Base-by-base conservation (phyloP, 2,888 invertebrate species). In the Tipula vernalis region DNA sequence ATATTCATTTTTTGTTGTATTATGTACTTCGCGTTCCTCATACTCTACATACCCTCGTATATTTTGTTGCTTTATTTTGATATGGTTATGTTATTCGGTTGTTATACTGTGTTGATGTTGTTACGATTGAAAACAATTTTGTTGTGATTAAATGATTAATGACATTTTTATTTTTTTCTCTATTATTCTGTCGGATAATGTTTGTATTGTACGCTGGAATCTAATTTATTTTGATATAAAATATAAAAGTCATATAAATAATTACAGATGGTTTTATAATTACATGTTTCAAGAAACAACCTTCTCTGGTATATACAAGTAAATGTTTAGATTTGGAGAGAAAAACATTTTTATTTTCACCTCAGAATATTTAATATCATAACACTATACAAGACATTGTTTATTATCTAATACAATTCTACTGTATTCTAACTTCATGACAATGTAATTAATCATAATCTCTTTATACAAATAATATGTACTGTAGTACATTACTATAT, bases 101-200 rank as follows among this genome's bases (percentile, higher is more conserved):
- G 71, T 71, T 71, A 71, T 71, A 71, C 57, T 57, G 57, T 28
- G 28, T 57, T 57, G 57, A 57, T 57, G 57, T 57, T 57, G 18
- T 57, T 57, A 57, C 18, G n/a, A 57, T 71, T 71, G 71, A 71
- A 84, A 84, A 84, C 41, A 84, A 84, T 41, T 84, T 84, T 84
- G 84, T 84, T 84, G 36, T 84, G 84, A 84, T 84, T 84, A 84
- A 84, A 84, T 84, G 84, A 84, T 84, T 84, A 84, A 84, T 84
- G 84, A 39, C 84, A 84, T 84, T 84, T 84, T 41, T 10, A 71
- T 28, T 71, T 57, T 15, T 28, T 71, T 28, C 28, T 71, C 5
- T 71, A 28, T 28, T 28, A 57, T 15, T 15, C 8, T 71, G 71
- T 57, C 51, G 15, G 51, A 15, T 57, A 57, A 57, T 57, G 6